Evolutionary conservation across 2,888 invertebrate species (phyloP), one percentile per base, ranked within the genome.

Genomic region (Hecatera dysodea): DNA sequence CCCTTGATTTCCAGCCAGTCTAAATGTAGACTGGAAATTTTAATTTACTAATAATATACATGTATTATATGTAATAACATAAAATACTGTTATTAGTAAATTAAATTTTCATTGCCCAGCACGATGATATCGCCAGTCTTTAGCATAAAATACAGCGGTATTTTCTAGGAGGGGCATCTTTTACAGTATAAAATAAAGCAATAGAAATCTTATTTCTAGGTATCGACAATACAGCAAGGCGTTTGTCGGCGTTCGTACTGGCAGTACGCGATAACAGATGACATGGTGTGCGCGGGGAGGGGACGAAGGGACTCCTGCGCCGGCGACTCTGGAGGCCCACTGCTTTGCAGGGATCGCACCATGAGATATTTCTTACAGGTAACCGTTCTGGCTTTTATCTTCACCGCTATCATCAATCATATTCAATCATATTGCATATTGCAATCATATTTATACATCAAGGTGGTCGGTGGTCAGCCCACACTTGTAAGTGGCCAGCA

Each of bases 271-370:
- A 98, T 99, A 64, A 98, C 98, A 0, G 97, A 97, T 73, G 98
- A 98, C 91, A 99, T 99, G 98, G 98, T 99, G 90, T 99, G 99
- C 89, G 99, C 99, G 9, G 99, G 99, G 0, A 97, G 98, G 7
- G 99, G 99, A 1, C 96, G 97, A 76, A 97, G 98, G 56, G 99
- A 99, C 93, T 98, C 99, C 0, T 99, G 99, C 91, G 98, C 98
- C 0, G 99, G 99, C 0, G 99, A 99, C 93, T 93, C 96, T 15
- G 95, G 97, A 42, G 96, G 97, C 0, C 97, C 97, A 0, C 89
- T 97, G 55, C 91, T 97, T 0, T 97, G 97, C 80, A 91, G 96
- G 24, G 97, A 97, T 82, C 95, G 95, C 0, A 95, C 95, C 19
- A 96, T 97, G 97, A 97, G 84, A 96, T 98, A 88, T 97, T 97